Conservation (phyloP, 2,797 vertebrate species). For the Denticeps clupeoides region DNA sequence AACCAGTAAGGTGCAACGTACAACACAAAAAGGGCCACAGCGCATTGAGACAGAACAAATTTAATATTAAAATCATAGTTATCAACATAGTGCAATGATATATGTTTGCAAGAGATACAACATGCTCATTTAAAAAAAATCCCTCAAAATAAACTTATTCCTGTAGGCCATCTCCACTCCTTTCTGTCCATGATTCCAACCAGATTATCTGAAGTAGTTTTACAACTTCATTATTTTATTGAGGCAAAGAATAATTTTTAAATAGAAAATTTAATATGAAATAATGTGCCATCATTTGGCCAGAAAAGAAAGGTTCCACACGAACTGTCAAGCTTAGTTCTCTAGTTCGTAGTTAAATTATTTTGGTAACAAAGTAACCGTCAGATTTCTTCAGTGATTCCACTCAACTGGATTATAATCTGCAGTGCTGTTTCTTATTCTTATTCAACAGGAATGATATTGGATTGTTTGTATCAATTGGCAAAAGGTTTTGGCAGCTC, state of each 20-base stretch:
- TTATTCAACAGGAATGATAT: slow-evolving; percentile 10
- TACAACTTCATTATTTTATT: slow-evolving; percentile 38
- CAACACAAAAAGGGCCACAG: too few species aligned
- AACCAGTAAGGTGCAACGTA: too few species aligned
- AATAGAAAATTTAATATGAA: slow-evolving; percentile 49
- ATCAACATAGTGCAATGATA: too few species aligned
- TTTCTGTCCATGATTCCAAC: slow-evolving; percentile 28
- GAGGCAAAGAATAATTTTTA: slow-evolving; percentile 36
- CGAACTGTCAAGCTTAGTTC: slow-evolving; percentile 43
- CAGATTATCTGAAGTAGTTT: slow-evolving; percentile 55
- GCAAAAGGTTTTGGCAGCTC: slow-evolving; percentile 4
- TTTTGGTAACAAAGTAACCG: slow-evolving; percentile 35
- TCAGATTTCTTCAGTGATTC: slow-evolving; percentile 36
- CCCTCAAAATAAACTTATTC: too few species aligned
- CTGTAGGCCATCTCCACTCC: too few species aligned
- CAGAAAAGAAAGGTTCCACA: slow-evolving; percentile 50
- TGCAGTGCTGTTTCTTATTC: slow-evolving; percentile 23
- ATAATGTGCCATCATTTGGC: slow-evolving; percentile 49
- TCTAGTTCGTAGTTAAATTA: slow-evolving; percentile 57
- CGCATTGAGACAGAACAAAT: too few species aligned
- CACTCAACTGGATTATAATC: slow-evolving; percentile 22
- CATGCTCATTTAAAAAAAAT: too few species aligned
- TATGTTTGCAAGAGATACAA: too few species aligned
- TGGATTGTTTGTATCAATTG: slow-evolving; percentile 6
- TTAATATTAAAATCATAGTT: too few species aligned